A percentile compares a stretch with the other conserved stretches of the same genome.
Evolutionary conservation across 2,888 invertebrate genomes (phyloP).

Genomic region (Labia minor): DNA sequence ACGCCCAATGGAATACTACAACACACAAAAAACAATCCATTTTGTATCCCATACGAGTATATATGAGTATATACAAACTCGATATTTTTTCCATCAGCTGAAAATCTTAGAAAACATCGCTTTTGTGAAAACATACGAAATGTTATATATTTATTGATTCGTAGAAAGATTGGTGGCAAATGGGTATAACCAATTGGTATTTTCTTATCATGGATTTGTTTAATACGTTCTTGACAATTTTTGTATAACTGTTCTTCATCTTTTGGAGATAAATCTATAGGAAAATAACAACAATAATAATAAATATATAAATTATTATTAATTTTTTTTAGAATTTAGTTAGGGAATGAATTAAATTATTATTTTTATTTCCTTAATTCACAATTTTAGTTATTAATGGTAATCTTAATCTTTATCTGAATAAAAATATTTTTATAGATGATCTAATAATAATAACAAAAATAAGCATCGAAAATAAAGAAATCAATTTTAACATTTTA

Average conservation of each 20-base stretch:
- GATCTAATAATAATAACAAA: too few species aligned
- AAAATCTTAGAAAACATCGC: neutral
- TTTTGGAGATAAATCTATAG: neutral
- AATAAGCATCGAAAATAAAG: too few species aligned
- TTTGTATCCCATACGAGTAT: too few species aligned
- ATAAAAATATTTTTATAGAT: too few species aligned
- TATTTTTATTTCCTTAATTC: too few species aligned
- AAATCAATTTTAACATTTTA: too few species aligned
- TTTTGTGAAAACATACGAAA: neutral
- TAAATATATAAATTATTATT: too few species aligned
- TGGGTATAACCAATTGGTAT: neutral
- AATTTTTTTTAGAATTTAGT: too few species aligned
- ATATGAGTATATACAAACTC: neutral
- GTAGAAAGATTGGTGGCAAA: neutral
- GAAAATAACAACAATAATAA: neutral
- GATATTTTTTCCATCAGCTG: neutral
- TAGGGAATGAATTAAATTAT: too few species aligned
- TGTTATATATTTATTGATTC: neutral
- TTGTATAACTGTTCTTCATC: neutral
- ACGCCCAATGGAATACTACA: neutral
- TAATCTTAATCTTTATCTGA: too few species aligned
- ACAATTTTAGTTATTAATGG: too few species aligned
- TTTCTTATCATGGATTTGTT: neutral
- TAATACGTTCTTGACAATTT: neutral
- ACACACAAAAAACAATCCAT: neutral